Conservation (phyloP, 2,888 invertebrate genomes). For the Neoaliturus tenellus region DNA sequence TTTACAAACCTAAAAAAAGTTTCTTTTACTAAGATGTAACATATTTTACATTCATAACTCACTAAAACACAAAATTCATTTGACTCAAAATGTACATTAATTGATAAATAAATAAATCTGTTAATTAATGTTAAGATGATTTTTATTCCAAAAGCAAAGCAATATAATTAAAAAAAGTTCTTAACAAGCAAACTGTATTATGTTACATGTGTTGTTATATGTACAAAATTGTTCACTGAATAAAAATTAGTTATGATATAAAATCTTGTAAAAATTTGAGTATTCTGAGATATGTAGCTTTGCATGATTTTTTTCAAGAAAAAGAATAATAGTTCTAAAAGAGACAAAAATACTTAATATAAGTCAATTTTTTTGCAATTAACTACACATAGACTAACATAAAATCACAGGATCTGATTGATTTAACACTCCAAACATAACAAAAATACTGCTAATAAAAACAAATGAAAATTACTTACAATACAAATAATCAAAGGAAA, state of each 20-base stretch:
- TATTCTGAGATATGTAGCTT: too few species aligned
- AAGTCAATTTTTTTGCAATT: too few species aligned
- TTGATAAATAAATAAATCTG: neutral
- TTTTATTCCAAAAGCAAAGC: neutral
- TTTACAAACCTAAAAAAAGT: constrained; percentile 29
- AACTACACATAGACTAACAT: too few species aligned
- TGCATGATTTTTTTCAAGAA: too few species aligned
- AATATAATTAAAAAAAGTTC: neutral
- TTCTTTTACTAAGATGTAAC: neutral
- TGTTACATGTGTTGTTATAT: too few species aligned
- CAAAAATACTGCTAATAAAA: neutral
- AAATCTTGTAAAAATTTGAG: too few species aligned
- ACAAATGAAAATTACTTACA: neutral
- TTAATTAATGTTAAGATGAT: neutral
- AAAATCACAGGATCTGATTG: neutral
- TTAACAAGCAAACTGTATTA: too few species aligned
- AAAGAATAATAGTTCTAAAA: too few species aligned
- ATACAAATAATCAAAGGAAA: too few species aligned
- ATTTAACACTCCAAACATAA: neutral
- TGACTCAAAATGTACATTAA: neutral
- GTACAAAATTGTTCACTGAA: too few species aligned
- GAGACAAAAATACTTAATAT: too few species aligned
- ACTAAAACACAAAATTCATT: neutral
- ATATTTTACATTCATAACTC: neutral
- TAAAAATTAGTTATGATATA: too few species aligned